A percentile compares a stretch with the other conserved stretches of the same genome.
Conservation (phyloP, 2,113 vertebrate genomes). For the Clupea harengus region DNA sequence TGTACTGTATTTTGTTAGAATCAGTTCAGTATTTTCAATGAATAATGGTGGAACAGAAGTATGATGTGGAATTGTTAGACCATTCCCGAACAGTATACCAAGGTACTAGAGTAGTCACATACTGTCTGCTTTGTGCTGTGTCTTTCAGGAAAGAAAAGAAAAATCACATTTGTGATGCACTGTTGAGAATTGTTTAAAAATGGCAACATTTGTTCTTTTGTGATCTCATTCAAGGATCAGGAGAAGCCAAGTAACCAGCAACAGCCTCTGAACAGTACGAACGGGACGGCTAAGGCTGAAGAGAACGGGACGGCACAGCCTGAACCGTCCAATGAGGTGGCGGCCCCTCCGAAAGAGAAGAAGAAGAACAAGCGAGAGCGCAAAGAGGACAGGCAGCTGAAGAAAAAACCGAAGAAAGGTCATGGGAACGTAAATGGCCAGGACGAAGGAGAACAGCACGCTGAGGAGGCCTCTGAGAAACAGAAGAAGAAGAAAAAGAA, state of each 20-base stretch:
- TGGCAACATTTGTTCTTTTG: not conserved
- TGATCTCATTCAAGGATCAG: not conserved
- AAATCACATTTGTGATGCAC: not conserved
- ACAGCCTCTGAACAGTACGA: not conserved
- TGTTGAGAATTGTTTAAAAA: not conserved
- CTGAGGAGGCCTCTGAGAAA: slow-evolving; percentile 43
- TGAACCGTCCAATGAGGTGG: slow-evolving; percentile 25
- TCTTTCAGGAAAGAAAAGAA: not conserved
- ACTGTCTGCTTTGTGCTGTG: no score
- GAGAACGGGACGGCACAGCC: slow-evolving; percentile 30
- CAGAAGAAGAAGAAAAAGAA: slow-evolving; percentile 57
- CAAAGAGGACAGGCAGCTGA: slow-evolving; percentile 81
- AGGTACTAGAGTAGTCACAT: no score
- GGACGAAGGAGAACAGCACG: slow-evolving; percentile 48
- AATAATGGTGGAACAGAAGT: not conserved
- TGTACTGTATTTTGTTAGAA: no score
- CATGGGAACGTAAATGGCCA: slow-evolving; percentile 46
- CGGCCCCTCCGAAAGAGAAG: slow-evolving; percentile 47
- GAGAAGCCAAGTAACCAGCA: not conserved
- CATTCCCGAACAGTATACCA: no score
- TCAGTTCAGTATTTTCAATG: no score
- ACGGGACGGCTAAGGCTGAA: slow-evolving; percentile 31
- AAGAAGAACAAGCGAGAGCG: slow-evolving; percentile 82
- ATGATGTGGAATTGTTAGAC: no score
- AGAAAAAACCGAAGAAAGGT: slow-evolving; percentile 72